Base-by-base conservation (phyloP, 2,113 vertebrate genomes). In the Neomonachus schauinslandi region DNA sequence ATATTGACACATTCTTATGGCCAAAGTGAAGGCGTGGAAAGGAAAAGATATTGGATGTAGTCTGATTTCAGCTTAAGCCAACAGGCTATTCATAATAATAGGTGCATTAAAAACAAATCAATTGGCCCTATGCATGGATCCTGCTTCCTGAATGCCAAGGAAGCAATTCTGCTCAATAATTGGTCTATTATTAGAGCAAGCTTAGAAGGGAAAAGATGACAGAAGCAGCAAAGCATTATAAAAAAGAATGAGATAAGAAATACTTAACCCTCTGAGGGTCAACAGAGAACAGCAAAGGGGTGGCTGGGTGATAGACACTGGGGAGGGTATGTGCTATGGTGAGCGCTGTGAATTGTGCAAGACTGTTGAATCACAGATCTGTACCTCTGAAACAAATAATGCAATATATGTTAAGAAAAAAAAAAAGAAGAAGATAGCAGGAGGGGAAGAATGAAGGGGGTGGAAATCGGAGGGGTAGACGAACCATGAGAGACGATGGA, bases 71-170 rank as follows among this genome's bases (percentile, higher is more conserved):
- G 36, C 84, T 93, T 91, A 67, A 97, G 86, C 86, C 95, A 96
- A 82, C 71, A 95, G 57, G 42, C 91, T 97, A 94, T 97, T 97
- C 89, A 97, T 95, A 97, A 97, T 96, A 94, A 93, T 96, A 85
- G 94, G 77, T 96, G 22, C 92, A 97, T 97, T 98, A 95, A 96
- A 97, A 97, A 96, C 90, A 65, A 96, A 97, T 97, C 96, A 96
- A 95, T 97, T 94, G 89, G 55, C 72, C 49, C 83, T 95, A 89
- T 92, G 72, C 77, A 96, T 72, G 63, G 26, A 96, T n/a, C 39
- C 86, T 96, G 71, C 94, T 97, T 98, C 94, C 92, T 96, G 96
- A 95, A 96, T 97, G 89, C 95, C 92, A 98, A 96, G 79, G 59
- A 98, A 96, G 53, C 63, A 98, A 79, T 91, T 93, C 87, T 97